phyloP scores from a whole-genome alignment of 2,797 vertebrate genomes.

The Lepilemur septentrionalis region DNA sequence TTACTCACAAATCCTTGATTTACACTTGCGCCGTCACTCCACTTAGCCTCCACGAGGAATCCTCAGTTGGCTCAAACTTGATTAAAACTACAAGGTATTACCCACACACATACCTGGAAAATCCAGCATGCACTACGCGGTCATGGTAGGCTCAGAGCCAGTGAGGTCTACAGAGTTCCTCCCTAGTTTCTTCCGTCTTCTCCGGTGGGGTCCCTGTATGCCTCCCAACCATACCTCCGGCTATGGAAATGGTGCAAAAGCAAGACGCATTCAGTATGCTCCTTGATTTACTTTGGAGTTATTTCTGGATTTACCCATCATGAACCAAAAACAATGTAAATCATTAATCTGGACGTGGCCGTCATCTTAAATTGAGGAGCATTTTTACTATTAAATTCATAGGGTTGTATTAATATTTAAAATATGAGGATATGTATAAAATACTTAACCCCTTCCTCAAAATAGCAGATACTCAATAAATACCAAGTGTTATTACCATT shows the following conservation, averaged over 20 bases:
- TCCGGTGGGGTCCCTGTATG: background rate
- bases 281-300: background rate
- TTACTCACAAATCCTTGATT: background rate
- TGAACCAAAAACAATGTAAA: background rate
- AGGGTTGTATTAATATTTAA: background rate
- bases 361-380: background rate
- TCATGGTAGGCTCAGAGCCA: background rate
- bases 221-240: background rate
- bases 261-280: background rate
- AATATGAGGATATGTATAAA: background rate
- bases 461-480: background rate
- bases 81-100: background rate
- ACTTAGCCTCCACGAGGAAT: background rate
- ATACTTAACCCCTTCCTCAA: background rate
- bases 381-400: background rate
- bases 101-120: background rate
- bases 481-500: background rate
- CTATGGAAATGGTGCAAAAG: background rate
- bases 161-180: background rate
- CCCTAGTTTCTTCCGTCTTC: background rate
- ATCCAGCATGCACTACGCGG: accelerated
- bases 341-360: background rate
- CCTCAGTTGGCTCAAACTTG: background rate
- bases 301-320: background rate
- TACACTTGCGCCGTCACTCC: background rate